Evolutionary conservation across 2,888 invertebrate species (phyloP), one percentile per base, ranked within the genome.

Genomic region (Hypercompe scribonia): DNA sequence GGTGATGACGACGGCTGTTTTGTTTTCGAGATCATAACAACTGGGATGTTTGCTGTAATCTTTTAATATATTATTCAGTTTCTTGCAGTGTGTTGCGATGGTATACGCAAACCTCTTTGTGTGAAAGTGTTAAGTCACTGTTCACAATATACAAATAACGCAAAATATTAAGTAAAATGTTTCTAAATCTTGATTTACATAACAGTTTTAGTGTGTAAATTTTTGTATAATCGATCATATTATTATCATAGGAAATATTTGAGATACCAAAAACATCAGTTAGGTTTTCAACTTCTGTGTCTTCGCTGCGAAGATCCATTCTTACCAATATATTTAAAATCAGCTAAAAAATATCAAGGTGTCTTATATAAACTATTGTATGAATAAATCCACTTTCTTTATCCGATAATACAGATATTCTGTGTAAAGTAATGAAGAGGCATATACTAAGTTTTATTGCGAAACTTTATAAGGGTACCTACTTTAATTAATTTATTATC

Each of bases 381-480:
- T 50, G 64, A 77, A 75, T 77, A 46, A 74, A 72, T 80, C 68
- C 39, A 64, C 50, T 54, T 64, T 34, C 65, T 78, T 64, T 34
- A 76, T 76, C 71, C 65, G 77, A 82, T 85, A 82, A 83, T 84
- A 66, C 75, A 42, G 39, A 79, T 78, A 77, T 75, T 74, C 71
- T 28, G 75, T 79, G 78, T 80, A 78, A 79, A 82, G 79, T 75
- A 79, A 78, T 77, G 81, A 84, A 81, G 36, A 72, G 76, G 73
- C 78, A 74, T 54, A 65, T 77, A 83, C 77, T 65, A n/a, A 68
- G 71, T 80, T 84, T 87, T 83, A 87, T 82, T 71, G 78, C 68
- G 64, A 1, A 87, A 88, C 80, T 88, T 86, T 84, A 78, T 78
- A 78, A 81, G 39, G 80, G 73, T 74, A 71, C n/a, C n/a, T n/a